Base-by-base conservation (phyloP, 2,888 invertebrate species). In the Drepanosiphum platanoidis region DNA sequence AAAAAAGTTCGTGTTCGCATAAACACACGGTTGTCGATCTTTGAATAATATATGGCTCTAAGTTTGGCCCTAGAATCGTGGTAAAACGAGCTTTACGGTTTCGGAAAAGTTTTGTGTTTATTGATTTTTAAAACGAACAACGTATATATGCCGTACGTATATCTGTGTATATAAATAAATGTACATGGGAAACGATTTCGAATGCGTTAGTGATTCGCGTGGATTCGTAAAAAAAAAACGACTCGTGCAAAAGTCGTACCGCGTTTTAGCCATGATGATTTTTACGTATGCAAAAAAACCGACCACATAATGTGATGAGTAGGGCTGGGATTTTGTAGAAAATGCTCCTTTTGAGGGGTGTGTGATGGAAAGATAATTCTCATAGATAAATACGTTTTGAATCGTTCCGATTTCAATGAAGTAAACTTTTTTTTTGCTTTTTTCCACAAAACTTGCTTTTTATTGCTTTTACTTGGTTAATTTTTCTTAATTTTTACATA, bases 1-100 rank as follows among this genome's bases (percentile, higher is more conserved):
- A 64, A 68, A 30, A 82, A 82, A 71, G 72, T 82, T 71, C 42
- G 30, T 61, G 39, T 13, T 15, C 81, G 39, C 61, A 81, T 61
- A 71, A 36, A 81, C 81, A 61, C 81, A 22, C 30, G 61, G 58
- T 42, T 39, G 81, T 72, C 71, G 72, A 82, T 82, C 81, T 72
- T 61, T 72, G 81, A 82, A 82, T 72, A 82, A 82, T 82, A 72
- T 82, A 82, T 82, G 27, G 42, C 32, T 80, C 15, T 18, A 70
- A 68, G 68, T 68, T 80, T 34, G 27, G 66, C n/a, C 22, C 32
- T 27, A 5, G 52, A 70, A 58, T 80, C 52, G 80, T 52, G 68
- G 42, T 68, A 70, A 68, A 68, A 27, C 34, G 52, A 52, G 70
- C 52, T 70, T 80, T 36, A 27, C 42, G 30, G 39, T 18, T 42